Evolutionary conservation across 2,888 invertebrate species (phyloP), one percentile per base, ranked within the genome.

Genomic region (Caenorhabditis panamensis): DNA sequence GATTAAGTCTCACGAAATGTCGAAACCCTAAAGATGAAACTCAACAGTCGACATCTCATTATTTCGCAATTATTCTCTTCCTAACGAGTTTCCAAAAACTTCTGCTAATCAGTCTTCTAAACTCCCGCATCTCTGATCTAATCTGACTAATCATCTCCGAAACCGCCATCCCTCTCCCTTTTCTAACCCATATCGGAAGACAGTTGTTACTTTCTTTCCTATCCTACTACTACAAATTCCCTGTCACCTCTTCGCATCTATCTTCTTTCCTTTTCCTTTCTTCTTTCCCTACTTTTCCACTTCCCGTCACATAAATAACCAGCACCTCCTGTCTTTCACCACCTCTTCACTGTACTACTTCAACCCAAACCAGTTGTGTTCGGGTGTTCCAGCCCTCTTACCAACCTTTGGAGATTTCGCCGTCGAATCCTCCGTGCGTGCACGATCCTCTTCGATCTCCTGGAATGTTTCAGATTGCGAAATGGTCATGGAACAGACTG

Each of bases 371-470:
- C 54, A 37, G 24, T 24, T 54, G 24, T 53, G 41, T 41, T 13
- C 22, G 20, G 37, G 31, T 54, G 44, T 54, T 62, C 41, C 13
- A 1, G 1, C 5, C 31, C 11, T n/a, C n/a, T 8, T 26, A 51
- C 54, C 24, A 51, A 69, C 73, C 73, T 73, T 68, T 63, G 73
- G 73, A 79, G 79, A 75, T 68, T 79, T 79, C 53, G 63, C 71
- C 41, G 31, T 64, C 31, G 75, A 58, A 58, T 69, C 79, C 26
- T 77, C 77, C 67, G 69, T 79, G 62, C 64, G 67, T 37, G 54
- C 79, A 61, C 84, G 82, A 72, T 86, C 86, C 66, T 80, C 83
- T 69, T 84, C 86, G 28, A 86, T 79, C 82, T 84, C 86, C 84
- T 86, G 64, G n/a, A 79, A 76, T 22, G 16, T 36, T 11, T 26